Base-by-base conservation (phyloP, 2,797 vertebrate genomes). In the Lepilemur septentrionalis region DNA sequence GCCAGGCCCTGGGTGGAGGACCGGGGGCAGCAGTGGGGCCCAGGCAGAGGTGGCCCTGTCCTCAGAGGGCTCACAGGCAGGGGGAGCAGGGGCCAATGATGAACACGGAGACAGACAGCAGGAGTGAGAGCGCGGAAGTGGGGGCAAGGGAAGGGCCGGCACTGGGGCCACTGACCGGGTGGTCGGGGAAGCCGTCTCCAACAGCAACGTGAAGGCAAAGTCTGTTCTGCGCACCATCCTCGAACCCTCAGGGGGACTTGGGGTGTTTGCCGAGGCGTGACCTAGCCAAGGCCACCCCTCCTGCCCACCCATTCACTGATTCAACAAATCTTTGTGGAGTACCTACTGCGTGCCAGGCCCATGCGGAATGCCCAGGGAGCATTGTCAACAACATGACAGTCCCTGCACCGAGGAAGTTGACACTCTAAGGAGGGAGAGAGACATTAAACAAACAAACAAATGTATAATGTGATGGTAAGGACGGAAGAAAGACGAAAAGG, bases 161-260 rank as follows among this genome's bases (percentile, higher is more conserved):
- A 4, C 28, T 7, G 0, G 10, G 76, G 18, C 48, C 22, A 0
- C n/a, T 11, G 3, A 23, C 55, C 22, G 23, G 65, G 61, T 12
- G 14, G 52, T 20, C 46, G 43, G 41, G 2, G 20, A 30, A 48
- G 32, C 48, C 11, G n/a, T 52, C 46, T 32, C 65, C 89, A 57
- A 4, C n/a, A 28, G n/a, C 35, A 3, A 22, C 22, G 20, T 22
- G 6, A 14, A 75, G 38, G 61, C 0, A 7, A 6, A 13, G 6
- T 32, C 13, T 0, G 25, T 8, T 32, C 14, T 1, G 25, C 32
- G 48, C 57, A 35, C 22, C 17, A 20, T 2, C 41, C 46, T 52
- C 20, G 7, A n/a, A 32, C 57, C 35, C 23, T 7, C 2, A 3
- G n/a, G 32, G 10, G 11, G 52, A 3, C 9, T 52, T 1, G 2